phyloP scores from a whole-genome alignment of 2,888 invertebrate genomes.

The Lasioglossum marginatum region DNA sequence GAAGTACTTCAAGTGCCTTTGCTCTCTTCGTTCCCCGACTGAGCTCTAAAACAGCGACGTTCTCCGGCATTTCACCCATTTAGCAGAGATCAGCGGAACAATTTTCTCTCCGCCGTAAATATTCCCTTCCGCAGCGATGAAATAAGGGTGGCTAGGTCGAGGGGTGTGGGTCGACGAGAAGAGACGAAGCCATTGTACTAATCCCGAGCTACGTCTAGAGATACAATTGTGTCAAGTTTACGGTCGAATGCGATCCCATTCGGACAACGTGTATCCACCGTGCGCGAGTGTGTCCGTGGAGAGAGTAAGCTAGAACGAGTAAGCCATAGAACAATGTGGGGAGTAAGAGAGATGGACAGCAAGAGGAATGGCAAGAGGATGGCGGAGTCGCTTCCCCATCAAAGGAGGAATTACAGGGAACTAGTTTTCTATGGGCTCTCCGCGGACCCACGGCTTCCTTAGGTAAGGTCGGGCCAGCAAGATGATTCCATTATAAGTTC shows the following conservation, averaged over 20 bases:
- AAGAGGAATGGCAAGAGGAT: slow-evolving; percentile 20
- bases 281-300: slow-evolving; percentile 36
- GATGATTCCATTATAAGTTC: slow-evolving; percentile 80
- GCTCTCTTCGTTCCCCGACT: background rate
- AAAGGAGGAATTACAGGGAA: slow-evolving; percentile 71
- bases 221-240: slow-evolving; percentile 79
- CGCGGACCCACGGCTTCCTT: slow-evolving; percentile 65
- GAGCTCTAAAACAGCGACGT: background rate
- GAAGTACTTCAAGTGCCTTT: background rate
- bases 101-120: slow-evolving; percentile 1
- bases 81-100: background rate
- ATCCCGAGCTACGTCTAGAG: slow-evolving; percentile 70
- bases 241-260: slow-evolving; percentile 76
- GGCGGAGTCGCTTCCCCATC: slow-evolving; percentile 56
- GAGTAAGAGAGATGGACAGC: slow-evolving; percentile 2
- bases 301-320: background rate
- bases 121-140: slow-evolving; percentile 21
- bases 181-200: slow-evolving; percentile 63
- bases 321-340: background rate
- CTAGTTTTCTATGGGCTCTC: slow-evolving; percentile 70
- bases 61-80: background rate
- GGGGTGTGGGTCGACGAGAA: background rate
- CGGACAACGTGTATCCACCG: slow-evolving; percentile 49
- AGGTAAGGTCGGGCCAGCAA: slow-evolving; percentile 72
- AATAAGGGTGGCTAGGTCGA: slow-evolving; percentile 14